phyloP scores from a whole-genome alignment of 2,113 vertebrate genomes.

The Vombatus ursinus region DNA sequence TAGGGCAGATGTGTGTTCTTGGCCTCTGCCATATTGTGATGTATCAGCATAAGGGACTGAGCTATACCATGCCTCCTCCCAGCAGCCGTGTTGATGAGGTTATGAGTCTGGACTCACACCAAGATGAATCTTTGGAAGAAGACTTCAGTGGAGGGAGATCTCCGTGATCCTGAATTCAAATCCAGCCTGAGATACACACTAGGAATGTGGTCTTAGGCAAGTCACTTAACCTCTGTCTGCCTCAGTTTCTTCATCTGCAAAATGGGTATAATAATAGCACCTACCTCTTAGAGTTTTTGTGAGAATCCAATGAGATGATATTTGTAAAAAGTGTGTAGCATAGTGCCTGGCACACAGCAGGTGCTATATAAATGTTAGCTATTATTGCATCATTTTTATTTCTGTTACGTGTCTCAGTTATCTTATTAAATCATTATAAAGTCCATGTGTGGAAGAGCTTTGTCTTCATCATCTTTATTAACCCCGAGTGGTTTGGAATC shows the following conservation, averaged over 20 bases:
- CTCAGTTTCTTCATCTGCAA: neutral
- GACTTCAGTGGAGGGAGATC: neutral
- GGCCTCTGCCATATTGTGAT: too few species aligned
- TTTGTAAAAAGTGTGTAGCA: neutral
- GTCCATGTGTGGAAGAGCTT: neutral
- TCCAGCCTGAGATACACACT: neutral
- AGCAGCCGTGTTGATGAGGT: neutral
- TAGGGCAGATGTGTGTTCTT: neutral
- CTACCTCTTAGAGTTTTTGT: neutral
- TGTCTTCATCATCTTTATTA: neutral
- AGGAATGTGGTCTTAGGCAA: neutral
- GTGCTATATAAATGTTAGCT: neutral
- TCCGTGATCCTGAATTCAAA: neutral
- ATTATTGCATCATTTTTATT: neutral
- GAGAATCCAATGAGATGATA: neutral
- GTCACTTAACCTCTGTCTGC: neutral
- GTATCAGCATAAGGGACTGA: too few species aligned
- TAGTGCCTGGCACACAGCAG: neutral
- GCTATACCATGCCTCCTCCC: too few species aligned
- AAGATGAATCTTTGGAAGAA: neutral
- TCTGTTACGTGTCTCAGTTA: neutral
- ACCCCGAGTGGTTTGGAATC: neutral
- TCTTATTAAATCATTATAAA: neutral
- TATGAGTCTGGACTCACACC: neutral
- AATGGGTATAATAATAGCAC: neutral